phyloP scores from a whole-genome alignment of 1,140 invertebrate species.

The Lamellibrachia luymesi region DNA sequence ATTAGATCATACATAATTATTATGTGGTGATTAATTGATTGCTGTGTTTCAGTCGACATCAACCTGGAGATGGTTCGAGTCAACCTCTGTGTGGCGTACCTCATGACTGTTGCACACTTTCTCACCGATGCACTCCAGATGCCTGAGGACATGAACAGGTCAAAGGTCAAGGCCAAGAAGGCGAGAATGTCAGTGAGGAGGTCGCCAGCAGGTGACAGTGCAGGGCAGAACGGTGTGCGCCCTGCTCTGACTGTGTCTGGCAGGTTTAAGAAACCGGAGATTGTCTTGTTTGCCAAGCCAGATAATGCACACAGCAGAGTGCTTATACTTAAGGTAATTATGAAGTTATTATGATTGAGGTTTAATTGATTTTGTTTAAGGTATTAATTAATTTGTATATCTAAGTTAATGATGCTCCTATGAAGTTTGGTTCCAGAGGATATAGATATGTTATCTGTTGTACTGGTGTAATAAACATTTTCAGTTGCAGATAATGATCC shows the following conservation, averaged over 20 bases:
- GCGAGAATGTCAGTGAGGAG: not conserved
- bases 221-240: not conserved
- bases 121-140: not conserved
- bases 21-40: too few species aligned
- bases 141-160: not conserved
- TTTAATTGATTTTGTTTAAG: too few species aligned
- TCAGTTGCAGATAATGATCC: too few species aligned
- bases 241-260: conserved; percentile 47
- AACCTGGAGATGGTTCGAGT: conserved; percentile 20
- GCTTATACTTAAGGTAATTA: conserved; percentile 64
- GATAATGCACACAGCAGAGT: conserved; percentile 70
- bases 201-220: not conserved
- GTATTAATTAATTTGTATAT: too few species aligned
- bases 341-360: not conserved
- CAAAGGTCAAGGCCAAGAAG: not conserved
- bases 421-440: too few species aligned
- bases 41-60: conserved; percentile 19
- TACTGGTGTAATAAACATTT: too few species aligned
- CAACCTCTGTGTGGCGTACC: conserved; percentile 17
- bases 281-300: conserved; percentile 73
- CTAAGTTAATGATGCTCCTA: too few species aligned
- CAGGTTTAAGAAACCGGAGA: conserved; percentile 68
- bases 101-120: conserved; percentile 11
- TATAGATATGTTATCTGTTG: too few species aligned
- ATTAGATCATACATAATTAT: too few species aligned